Conservation (phyloP, 2,888 invertebrate genomes). For the Bombylius major region DNA sequence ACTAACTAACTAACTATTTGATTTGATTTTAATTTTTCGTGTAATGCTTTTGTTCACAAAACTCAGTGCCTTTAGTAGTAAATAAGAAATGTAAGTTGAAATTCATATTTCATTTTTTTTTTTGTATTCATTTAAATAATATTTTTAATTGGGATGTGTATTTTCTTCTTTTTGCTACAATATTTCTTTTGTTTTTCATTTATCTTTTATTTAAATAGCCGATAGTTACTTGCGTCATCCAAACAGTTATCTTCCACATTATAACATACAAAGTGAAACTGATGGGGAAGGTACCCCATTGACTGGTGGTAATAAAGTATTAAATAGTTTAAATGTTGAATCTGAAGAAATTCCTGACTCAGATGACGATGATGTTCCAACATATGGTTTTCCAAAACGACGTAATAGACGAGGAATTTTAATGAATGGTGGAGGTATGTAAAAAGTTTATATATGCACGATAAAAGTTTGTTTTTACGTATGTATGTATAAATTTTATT, state of each 20-base stretch:
- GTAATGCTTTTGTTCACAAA: neutral
- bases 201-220: conserved; percentile 28
- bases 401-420: conserved; percentile 32
- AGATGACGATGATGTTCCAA: conserved; percentile 33
- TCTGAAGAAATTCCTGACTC: conserved; percentile 22
- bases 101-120: neutral
- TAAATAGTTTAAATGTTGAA: conserved; percentile 11
- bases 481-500: neutral
- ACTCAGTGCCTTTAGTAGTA: conserved; percentile 46
- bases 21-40: neutral
- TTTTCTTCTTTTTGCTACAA: neutral
- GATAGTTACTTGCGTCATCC: conserved; percentile 70
- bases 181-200: too few relatives aligned
- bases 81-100: conserved; percentile 39
- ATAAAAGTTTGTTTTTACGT: too few relatives aligned
- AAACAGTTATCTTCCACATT: conserved; percentile 64
- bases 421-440: conserved; percentile 19
- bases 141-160: neutral
- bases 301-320: conserved; percentile 12
- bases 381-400: conserved; percentile 39
- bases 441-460: neutral
- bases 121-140: neutral
- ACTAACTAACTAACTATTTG: neutral
- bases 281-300: conserved; percentile 41
- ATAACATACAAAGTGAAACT: conserved; percentile 54